Evolutionary conservation across 2,797 vertebrate genomes (phyloP), one percentile per base, ranked within the genome.

Genomic region (Tiaroga cobitis): DNA sequence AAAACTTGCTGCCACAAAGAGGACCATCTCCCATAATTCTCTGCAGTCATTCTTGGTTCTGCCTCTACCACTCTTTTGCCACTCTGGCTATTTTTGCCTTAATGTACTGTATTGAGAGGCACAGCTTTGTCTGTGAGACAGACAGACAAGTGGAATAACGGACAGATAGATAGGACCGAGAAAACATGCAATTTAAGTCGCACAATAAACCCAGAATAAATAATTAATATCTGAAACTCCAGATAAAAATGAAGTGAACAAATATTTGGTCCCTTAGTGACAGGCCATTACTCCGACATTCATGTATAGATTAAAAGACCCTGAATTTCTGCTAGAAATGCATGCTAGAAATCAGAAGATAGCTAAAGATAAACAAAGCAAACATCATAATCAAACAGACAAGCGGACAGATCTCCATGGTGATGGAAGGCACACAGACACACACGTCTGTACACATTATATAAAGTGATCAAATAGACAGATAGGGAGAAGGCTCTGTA

Each of bases 41-140:
- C 90, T 91, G 87, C 89, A 90, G 91, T 89, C 16, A 80, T 90
- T 90, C 90, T 88, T 89, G 85, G 90, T 89, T 80, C 88, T 87
- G 78, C 81, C 82, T 93, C 90, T 89, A 88, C 90, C 88, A 86
- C 82, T 91, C 87, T 90, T 92, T 91, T 91, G 87, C 92, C 82
- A 88, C 84, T 81, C 84, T 67, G 87, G 86, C 91, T 94, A 95
- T 93, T 95, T 94, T 85, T 89, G 87, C 85, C 51, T 87, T 68
- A 63, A 67, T 84, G 78, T 87, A 87, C 90, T 82, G 2, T 87
- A 87, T 91, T 82, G 2, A 72, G 51, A 80, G 43, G 24, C 9
- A 83, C 72, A 70, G 85, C 87, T 75, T 85, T 81, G 39, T 46
- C 3, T 72, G 82, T 0, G 43, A 65, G 63, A 61, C 39, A 61